These are phyloP conservation scores for Muraenolepis orangiensis DNA, from an alignment of 2,797 vertebrate genomes.

Conservation along the genomic window DNA sequence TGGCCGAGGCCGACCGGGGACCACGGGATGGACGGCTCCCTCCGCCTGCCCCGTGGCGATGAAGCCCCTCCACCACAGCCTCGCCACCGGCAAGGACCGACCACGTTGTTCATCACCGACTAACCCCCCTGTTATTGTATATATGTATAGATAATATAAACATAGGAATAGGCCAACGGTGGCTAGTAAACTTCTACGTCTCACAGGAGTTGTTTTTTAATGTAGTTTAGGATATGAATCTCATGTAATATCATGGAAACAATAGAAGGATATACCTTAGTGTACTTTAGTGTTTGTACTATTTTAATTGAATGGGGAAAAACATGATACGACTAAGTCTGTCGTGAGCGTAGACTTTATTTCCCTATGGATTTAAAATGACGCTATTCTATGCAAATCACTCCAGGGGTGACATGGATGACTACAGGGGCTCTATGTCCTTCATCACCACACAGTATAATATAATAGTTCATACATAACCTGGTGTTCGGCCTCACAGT, in stretches of 20 bases:
- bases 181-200: too few species aligned
- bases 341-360: too few species aligned
- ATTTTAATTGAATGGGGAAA: not conserved
- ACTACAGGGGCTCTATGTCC: too few species aligned
- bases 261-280: not conserved
- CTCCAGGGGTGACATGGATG: too few species aligned
- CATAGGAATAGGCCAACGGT: too few species aligned
- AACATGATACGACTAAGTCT: not conserved
- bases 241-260: not conserved
- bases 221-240: not conserved
- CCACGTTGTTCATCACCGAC: too few species aligned
- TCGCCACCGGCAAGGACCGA: slow-evolving; percentile 84
- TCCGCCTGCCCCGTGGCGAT: slow-evolving; percentile 89
- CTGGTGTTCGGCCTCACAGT: not conserved
- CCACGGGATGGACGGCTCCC: slow-evolving; percentile 85
- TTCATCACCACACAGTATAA: too few species aligned
- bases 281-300: not conserved
- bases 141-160: too few species aligned
- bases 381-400: too few species aligned
- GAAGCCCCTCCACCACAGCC: slow-evolving; percentile 90
- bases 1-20: slow-evolving; percentile 81
- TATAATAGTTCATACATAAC: too few species aligned
- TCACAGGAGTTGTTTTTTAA: slow-evolving; percentile 11
- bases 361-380: too few species aligned
- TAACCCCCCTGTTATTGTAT: too few species aligned